These are phyloP conservation scores for Ypsolopha sequella DNA, from an alignment of 2,888 invertebrate genomes.

Conservation along the genomic window DNA sequence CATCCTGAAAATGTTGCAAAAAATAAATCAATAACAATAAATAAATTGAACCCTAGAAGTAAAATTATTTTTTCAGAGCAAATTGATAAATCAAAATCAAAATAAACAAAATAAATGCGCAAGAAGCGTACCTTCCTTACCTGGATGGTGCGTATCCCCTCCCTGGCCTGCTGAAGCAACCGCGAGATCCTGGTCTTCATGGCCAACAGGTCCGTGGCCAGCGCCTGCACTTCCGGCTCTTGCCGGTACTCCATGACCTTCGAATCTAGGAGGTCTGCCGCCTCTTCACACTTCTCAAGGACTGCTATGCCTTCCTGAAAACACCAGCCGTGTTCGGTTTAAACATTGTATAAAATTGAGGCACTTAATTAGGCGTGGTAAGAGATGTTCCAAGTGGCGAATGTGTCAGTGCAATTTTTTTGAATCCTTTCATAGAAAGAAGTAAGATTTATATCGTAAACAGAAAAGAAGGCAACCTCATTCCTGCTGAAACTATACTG, in stretches of 20 bases:
- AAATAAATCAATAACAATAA: background rate
- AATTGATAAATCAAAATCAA: background rate
- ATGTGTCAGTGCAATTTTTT: too few relatives aligned
- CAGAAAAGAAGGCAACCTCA: too few relatives aligned
- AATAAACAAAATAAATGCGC: constrained; percentile 1
- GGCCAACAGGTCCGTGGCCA: constrained; percentile 67
- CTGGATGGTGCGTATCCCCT: constrained; percentile 71
- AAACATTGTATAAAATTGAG: too few relatives aligned
- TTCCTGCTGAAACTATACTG: too few relatives aligned
- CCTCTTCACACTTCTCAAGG: constrained; percentile 77
- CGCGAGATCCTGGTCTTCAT: constrained; percentile 76
- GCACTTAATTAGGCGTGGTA: too few relatives aligned
- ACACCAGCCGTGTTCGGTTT: too few relatives aligned
- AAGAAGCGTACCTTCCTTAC: constrained; percentile 49
- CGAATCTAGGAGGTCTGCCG: constrained; percentile 74
- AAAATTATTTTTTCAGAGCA: background rate
- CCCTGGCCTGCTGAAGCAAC: constrained; percentile 77
- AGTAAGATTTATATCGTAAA: too few relatives aligned
- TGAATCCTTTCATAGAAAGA: too few relatives aligned
- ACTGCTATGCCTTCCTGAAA: constrained; percentile 78
- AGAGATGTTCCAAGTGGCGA: too few relatives aligned
- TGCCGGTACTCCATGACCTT: constrained; percentile 73
- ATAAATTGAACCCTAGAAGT: background rate
- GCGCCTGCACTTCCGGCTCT: constrained; percentile 73
- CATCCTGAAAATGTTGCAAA: constrained; percentile 39